A percentile compares a stretch with the other conserved stretches of the same genome.
Conservation (phyloP, 2,113 vertebrate species). For the Amblyornis subalaris region DNA sequence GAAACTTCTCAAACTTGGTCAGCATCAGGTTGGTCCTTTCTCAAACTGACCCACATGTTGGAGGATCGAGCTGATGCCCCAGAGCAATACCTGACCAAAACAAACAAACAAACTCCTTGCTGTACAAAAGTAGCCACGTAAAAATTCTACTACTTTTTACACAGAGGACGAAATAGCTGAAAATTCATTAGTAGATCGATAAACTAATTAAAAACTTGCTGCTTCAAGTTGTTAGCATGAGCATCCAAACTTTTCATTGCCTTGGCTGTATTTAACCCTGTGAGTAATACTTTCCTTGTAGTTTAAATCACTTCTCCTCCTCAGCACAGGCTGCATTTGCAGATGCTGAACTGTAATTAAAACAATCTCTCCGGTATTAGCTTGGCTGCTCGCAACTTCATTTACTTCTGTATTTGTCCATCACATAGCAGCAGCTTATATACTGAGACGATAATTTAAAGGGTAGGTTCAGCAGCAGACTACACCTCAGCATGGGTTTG, state of each 20-base stretch:
- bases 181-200: background rate
- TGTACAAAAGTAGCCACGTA: background rate
- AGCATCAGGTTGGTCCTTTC: background rate
- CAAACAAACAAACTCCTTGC: background rate
- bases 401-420: background rate
- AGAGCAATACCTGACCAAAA: background rate
- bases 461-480: background rate
- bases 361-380: background rate
- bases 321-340: background rate
- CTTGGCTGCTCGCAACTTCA: background rate
- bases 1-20: background rate
- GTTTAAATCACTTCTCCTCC: background rate
- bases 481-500: background rate
- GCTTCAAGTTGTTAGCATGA: background rate
- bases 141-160: background rate
- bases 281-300: fast-evolving
- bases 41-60: background rate
- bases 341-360: background rate
- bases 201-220: background rate
- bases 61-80: background rate
- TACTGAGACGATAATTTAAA: background rate
- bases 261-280: background rate
- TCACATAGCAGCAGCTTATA: background rate
- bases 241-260: background rate
- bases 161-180: background rate